phyloP scores from a whole-genome alignment of 2,888 invertebrate species.

The Drosophila maculinotata region DNA sequence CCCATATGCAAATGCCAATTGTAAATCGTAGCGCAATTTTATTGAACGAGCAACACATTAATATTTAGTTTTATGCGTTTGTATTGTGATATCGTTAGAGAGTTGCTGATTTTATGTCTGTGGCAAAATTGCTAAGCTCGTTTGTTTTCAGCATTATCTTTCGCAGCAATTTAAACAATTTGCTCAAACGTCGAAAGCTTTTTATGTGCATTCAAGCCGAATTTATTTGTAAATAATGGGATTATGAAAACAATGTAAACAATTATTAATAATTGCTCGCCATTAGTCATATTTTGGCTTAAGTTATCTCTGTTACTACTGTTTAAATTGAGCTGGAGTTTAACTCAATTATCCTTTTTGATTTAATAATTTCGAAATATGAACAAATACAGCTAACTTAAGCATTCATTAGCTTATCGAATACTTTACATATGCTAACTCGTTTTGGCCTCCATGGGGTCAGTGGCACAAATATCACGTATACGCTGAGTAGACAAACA shows the following conservation, averaged over 20 bases:
- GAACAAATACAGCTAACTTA: background rate
- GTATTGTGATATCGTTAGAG: conserved; percentile 5
- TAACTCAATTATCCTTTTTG: too few relatives aligned
- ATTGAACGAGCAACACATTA: conserved; percentile 46
- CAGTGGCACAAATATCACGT: conserved; percentile 28
- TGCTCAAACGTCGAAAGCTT: conserved; percentile 2
- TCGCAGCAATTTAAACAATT: conserved; percentile 12
- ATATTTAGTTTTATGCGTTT: conserved; percentile 45
- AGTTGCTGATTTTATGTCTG: conserved; percentile 1
- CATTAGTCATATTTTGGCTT: too few relatives aligned
- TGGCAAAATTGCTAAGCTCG: conserved; percentile 15
- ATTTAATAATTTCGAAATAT: too few relatives aligned
- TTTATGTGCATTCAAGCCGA: background rate
- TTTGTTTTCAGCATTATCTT: conserved; percentile 15
- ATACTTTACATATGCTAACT: background rate
- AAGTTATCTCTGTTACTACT: too few relatives aligned
- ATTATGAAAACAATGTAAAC: background rate
- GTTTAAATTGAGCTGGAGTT: too few relatives aligned
- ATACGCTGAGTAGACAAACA: conserved; percentile 34
- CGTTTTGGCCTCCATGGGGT: background rate
- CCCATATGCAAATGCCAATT: conserved; percentile 20
- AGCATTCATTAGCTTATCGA: background rate
- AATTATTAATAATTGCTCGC: background rate
- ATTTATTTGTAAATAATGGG: background rate
- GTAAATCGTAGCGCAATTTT: conserved; percentile 20